Evolutionary conservation across 2,888 invertebrate species (phyloP).

Genomic region (Stomorhina lunata): DNA sequence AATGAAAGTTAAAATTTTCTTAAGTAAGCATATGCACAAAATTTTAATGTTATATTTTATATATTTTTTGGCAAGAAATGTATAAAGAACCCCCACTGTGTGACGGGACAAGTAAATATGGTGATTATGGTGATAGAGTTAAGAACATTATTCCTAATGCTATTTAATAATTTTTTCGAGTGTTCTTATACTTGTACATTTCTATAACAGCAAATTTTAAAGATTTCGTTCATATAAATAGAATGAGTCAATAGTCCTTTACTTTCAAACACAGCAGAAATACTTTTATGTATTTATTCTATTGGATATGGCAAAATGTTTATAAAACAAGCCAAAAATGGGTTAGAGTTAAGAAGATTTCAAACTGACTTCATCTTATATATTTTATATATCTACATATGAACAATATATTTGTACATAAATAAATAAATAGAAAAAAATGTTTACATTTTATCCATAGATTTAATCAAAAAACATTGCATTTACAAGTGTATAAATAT

Average conservation of each 20-base stretch:
- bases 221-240: not conserved
- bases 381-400: not conserved
- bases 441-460: not conserved
- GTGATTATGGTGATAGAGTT: no score
- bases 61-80: no score
- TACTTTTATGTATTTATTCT: not conserved
- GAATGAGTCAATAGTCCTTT: conserved; percentile 7
- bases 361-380: conserved; percentile 43
- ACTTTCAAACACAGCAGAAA: not conserved
- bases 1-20: no score
- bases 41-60: no score
- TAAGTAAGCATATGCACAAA: no score
- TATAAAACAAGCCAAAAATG: not conserved
- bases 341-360: conserved; percentile 39
- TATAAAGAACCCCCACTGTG: no score
- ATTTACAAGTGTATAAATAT: not conserved
- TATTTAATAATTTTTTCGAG: not conserved
- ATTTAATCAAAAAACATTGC: conserved; percentile 25
- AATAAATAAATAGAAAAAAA: not conserved
- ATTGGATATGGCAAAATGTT: not conserved
- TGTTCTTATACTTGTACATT: not conserved
- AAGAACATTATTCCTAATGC: not conserved
- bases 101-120: no score
- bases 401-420: not conserved
- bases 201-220: not conserved